Base-by-base conservation (phyloP, 2,797 vertebrate genomes). In the Onychomys arenicola region DNA sequence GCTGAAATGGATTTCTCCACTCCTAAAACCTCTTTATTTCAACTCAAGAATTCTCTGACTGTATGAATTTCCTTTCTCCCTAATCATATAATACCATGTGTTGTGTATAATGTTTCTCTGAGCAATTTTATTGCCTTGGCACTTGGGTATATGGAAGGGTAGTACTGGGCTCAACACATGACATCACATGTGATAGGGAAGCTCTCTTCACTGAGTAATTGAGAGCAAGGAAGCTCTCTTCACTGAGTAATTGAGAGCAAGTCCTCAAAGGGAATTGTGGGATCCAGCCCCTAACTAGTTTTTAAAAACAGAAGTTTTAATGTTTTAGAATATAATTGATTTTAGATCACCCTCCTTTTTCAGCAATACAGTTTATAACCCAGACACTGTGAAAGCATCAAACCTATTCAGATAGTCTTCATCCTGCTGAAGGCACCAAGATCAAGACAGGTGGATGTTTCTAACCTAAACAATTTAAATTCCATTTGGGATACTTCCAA, bases 361-460 rank as follows among this genome's bases (percentile, higher is more conserved):
- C 25, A 14, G 40, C 43, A 21, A 2, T 13, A 12, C 49, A 83
- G 21, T 14, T n/a, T 29, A 40, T 92, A 52, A 43, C 63, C 40
- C 3, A 85, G 29, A 16, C 0, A 21, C 0, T 2, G 19, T 1
- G 23, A 69, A 67, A 73, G 4, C 13, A 40, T 32, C 40, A 13
- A 23, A 7, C 23, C 11, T 8, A 46, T 9, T 76, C 34, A 4
- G 29, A 34, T 23, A 37, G 32, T 75, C 81, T 14, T 55, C 75
- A 49, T 67, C 29, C 14, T 80, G 55, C 8, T 13, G 27, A 59
- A 17, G 25, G 29, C 59, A 57, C 27, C 32, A 40, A 65, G 17
- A 29, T 77, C 69, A 67, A 57, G 46, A 19, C 34, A 32, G 40
- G 29, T 23, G 2, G 29, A 57, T 5, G 55, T 1, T 37, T 43